Evolutionary conservation across 2,113 vertebrate species (phyloP), one percentile per base, ranked within the genome.

Genomic region (Saguinus midas): DNA sequence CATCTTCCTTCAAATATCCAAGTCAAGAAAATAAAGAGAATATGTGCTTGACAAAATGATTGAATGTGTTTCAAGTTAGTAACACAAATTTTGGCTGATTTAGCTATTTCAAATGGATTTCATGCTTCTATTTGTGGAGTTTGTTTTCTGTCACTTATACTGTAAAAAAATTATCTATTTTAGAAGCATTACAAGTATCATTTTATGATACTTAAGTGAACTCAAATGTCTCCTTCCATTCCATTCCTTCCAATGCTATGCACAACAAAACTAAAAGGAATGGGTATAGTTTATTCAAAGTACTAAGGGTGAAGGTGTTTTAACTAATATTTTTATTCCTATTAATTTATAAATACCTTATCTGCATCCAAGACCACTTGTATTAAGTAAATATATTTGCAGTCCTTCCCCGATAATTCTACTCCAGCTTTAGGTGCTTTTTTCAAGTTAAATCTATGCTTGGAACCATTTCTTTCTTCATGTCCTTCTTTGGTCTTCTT

Each of bases 21-120:
- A 94, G 64, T 79, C 52, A 79, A 81, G 61, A 64, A 64, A 64
- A 6, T 48, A 70, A 52, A 3, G 6, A 89, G 16, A 82, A 43
- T 80, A 43, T 82, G 55, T 91, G 27, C 25, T 95, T 91, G 43
- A 97, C 61, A 93, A 95, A 94, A 93, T 89, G 73, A 97, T 50
- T 68, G 37, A 86, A 27, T 80, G 6, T 37, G 90, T 75, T 97
- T 95, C 61, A 94, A 93, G 68, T 86, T 45, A 91, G 80, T 92
- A 66, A 89, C 14, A 84, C 27, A 92, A 70, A 92, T 32, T 92
- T 57, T 79, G 43, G 18, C 14, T 93, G 40, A 86, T 78, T 93
- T 91, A 95, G 55, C 13, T 52, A 21, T 96, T 95, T 48, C 91
- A 97, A 96, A 95, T 93, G 50, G 61, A 96, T 97, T 96, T 96